These are phyloP conservation scores for Hybos culiciformis DNA, from an alignment of 2,888 invertebrate genomes.

Conservation along the genomic window DNA sequence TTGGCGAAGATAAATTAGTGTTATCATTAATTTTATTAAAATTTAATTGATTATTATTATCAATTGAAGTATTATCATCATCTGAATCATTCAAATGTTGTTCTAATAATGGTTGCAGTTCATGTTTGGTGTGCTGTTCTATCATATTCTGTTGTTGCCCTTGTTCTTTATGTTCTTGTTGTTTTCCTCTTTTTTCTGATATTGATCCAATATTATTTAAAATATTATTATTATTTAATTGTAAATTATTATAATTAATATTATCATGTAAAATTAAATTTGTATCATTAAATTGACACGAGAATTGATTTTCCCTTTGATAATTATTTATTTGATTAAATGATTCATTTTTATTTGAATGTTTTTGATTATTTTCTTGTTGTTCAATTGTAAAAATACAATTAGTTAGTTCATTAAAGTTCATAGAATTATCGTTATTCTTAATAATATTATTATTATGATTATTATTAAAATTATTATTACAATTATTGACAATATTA, in stretches of 20 bases:
- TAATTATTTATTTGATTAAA: conserved; percentile 6
- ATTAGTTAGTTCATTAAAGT: conserved; percentile 38
- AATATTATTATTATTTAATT: not conserved
- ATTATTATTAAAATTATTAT: not conserved
- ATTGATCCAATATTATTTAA: too few relatives aligned
- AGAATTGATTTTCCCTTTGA: conserved; percentile 4
- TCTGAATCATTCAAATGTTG: not conserved
- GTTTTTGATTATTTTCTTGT: conserved; percentile 1
- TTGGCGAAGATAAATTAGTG: not conserved
- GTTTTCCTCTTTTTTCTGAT: not conserved
- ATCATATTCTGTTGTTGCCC: not conserved
- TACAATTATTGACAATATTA: not conserved
- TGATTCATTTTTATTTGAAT: conserved; percentile 2
- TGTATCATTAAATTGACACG: not conserved
- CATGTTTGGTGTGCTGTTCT: not conserved
- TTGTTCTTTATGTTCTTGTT: not conserved
- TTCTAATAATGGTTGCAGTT: not conserved
- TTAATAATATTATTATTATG: not conserved
- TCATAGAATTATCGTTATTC: conserved; percentile 33
- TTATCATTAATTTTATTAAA: not conserved
- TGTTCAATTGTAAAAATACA: conserved; percentile 35
- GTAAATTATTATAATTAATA: conserved; percentile 12
- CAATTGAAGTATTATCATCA: not conserved
- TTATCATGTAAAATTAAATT: conserved; percentile 16
- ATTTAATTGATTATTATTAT: not conserved